phyloP scores from a whole-genome alignment of 2,113 vertebrate species.

The Cheirogaleus medius region DNA sequence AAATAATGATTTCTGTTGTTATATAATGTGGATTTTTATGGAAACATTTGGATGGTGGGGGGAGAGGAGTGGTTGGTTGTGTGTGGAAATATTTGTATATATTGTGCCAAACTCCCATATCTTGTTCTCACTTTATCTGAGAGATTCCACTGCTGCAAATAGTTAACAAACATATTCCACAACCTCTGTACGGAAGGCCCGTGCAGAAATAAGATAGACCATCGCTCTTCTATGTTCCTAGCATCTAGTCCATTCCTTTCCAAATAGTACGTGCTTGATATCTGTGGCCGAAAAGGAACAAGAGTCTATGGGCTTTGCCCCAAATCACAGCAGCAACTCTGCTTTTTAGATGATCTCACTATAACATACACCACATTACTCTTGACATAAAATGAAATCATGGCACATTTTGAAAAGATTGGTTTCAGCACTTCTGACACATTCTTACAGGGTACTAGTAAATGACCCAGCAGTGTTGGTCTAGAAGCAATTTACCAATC shows the following conservation, averaged over 20 bases:
- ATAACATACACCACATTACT: neutral
- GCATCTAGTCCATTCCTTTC: neutral
- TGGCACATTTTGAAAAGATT: neutral
- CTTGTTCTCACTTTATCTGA: neutral
- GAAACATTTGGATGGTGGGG: neutral
- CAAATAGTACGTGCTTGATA: no score
- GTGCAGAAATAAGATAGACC: neutral
- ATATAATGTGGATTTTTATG: neutral
- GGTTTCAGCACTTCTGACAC: neutral
- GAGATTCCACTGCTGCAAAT: neutral
- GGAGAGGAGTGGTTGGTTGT: neutral
- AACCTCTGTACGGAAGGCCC: neutral
- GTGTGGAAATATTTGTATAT: neutral
- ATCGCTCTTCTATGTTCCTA: rapidly evolving
- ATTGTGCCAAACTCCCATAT: no score
- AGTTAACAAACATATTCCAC: no score
- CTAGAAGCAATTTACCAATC: neutral
- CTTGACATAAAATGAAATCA: neutral
- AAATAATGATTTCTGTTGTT: neutral
- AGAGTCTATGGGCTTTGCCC: neutral
- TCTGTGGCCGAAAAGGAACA: neutral
- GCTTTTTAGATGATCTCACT: neutral
- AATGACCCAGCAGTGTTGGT: neutral
- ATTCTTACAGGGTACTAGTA: neutral
- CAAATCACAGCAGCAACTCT: neutral